phyloP scores from a whole-genome alignment of 2,797 vertebrate species.

The Numenius phaeopus region DNA sequence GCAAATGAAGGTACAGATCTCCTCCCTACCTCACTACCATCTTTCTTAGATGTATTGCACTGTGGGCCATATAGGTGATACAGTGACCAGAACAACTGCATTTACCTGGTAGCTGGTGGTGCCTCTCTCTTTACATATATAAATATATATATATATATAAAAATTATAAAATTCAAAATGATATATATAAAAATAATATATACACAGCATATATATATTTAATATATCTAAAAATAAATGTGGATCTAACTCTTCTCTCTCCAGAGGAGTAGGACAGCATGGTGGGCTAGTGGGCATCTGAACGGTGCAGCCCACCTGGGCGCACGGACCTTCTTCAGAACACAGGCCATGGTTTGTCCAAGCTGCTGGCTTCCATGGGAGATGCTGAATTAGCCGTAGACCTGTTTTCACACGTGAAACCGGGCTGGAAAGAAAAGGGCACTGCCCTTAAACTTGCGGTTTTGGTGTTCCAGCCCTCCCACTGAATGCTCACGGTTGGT shows the following conservation, averaged over 20 bases:
- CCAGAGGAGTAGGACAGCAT: not conserved
- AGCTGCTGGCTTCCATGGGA: accelerated
- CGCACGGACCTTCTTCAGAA: not conserved
- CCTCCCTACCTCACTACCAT: not conserved
- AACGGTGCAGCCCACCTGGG: not conserved
- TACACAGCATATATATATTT: no score
- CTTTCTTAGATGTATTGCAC: not conserved
- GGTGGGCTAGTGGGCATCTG: not conserved
- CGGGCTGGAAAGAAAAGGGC: not conserved
- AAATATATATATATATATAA: no score
- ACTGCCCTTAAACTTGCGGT: not conserved
- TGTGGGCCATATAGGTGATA: not conserved
- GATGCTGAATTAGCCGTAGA: not conserved
- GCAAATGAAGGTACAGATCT: not conserved
- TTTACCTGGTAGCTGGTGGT: not conserved
- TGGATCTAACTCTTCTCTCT: not conserved
- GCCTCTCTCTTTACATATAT: no score
- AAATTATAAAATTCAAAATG: no score
- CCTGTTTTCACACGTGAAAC: accelerated
- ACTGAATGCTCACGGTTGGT: not conserved
- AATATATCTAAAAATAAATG: accelerated
- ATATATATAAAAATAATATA: not conserved
- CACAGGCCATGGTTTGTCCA: not conserved
- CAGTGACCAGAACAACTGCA: not conserved
- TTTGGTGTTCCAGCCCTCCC: not conserved